These are phyloP conservation scores for Drosophila infuscata DNA, from an alignment of 2,888 invertebrate genomes.

Conservation along the genomic window DNA sequence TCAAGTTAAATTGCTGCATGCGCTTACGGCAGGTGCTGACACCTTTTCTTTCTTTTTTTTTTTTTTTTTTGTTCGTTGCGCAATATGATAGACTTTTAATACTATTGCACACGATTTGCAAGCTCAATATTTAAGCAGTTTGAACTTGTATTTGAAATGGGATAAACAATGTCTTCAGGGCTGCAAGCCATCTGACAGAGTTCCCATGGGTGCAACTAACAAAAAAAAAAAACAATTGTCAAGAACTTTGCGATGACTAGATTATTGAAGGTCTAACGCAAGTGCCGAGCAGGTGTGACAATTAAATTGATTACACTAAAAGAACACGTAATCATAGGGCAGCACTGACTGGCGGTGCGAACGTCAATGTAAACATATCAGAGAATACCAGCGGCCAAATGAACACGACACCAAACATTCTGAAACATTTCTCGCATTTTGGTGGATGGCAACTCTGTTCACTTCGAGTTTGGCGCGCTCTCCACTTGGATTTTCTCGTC, in stretches of 20 bases:
- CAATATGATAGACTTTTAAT: constrained; percentile 5
- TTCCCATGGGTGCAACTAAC: constrained; percentile 35
- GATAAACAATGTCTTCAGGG: neutral
- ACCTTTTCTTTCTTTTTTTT: neutral
- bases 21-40: constrained; percentile 14
- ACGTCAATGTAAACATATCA: neutral
- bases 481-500: constrained; percentile 26
- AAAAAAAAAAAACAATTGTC: neutral
- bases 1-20: constrained; percentile 23
- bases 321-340: constrained; percentile 18
- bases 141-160: too few species aligned
- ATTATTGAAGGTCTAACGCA: constrained; percentile 8
- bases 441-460: constrained; percentile 45
- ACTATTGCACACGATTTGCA: constrained; percentile 17
- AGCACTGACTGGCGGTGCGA: constrained; percentile 30
- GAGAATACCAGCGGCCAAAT: constrained; percentile 3
- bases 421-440: constrained; percentile 8
- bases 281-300: neutral
- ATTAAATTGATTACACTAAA: constrained; percentile 21
- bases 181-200: constrained; percentile 37
- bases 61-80: constrained; percentile 8
- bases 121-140: constrained; percentile 16
- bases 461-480: constrained; percentile 61
- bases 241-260: constrained; percentile 8
- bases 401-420: neutral